Evolutionary conservation across 2,113 vertebrate species (phyloP), one percentile per base, ranked within the genome.

Genomic region (Lucifuga dentata): DNA sequence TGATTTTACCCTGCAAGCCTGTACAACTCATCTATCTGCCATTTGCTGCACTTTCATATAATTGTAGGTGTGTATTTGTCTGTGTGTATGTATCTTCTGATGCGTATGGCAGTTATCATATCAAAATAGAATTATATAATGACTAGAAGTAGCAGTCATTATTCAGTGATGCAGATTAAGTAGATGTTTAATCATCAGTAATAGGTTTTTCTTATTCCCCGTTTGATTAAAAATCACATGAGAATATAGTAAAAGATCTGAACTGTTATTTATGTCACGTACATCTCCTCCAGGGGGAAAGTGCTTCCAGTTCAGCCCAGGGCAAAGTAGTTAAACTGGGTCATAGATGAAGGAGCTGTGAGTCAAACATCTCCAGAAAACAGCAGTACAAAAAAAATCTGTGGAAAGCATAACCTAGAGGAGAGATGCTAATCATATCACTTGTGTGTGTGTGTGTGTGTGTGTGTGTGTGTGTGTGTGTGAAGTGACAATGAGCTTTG

Each of bases 261-360:
- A 55, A 53, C 39, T 48, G 40, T 65, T 76, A 77, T 82, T 80
- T 73, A 33, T 85, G 76, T 81, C 74, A 77, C 68, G 68, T 60
- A 36, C 3, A 58, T 57, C 51, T 21, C 40, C 40, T 21, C 32
- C 48, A 63, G 24, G 76, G 53, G 72, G 72, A 80, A 75, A 70
- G 19, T 61, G 72, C 67, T 80, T 78, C 58, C 68, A 66, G 75
- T 59, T 66, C 76, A 70, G 80, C 86, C 78, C 51, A 68, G 77
- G 85, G 86, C 85, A 72, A 76, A 84, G 60, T 73, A 70, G 33
- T 74, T 69, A 70, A 89, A 90, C 86, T 90, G 81, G 88, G 88
- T 90, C 86, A 87, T 56, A 78, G 70, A 71, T 26, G 64, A 69
- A 68, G 58, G 52, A 81, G 56, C 64, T 36, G 52, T 24, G 56